A percentile compares a stretch with the other conserved stretches of the same genome.
Conservation (phyloP, 2,797 vertebrate species). For the Cyclura pinguis region DNA sequence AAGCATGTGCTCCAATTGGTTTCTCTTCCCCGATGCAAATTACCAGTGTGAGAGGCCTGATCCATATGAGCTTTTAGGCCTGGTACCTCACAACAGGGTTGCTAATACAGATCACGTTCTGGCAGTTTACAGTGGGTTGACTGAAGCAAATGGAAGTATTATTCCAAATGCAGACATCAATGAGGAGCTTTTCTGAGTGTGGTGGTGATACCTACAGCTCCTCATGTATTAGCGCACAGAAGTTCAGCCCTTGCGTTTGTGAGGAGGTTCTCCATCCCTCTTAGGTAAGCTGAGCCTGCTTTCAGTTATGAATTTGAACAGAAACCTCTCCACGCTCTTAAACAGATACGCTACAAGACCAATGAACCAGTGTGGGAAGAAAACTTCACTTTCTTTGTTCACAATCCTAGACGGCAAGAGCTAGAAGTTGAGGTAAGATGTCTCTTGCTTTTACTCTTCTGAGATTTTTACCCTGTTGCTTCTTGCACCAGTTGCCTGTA, state of each 20-base stretch:
- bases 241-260: neutral
- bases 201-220: neutral
- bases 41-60: neutral
- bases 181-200: neutral
- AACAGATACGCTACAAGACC: slow-evolving; percentile 92
- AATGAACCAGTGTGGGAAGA: slow-evolving; percentile 97
- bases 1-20: neutral
- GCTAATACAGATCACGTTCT: neutral
- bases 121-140: neutral
- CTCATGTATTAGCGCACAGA: neutral
- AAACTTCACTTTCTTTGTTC: slow-evolving; percentile 92
- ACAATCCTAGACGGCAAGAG: slow-evolving; percentile 91
- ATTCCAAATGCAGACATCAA: neutral
- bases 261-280: neutral
- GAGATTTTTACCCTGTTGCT: neutral
- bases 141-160: neutral
- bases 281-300: neutral
- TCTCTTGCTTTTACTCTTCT: slow-evolving; percentile 13
- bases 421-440: slow-evolving; percentile 91
- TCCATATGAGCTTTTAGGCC: neutral
- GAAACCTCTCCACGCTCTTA: neutral
- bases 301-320: neutral
- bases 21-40: neutral
- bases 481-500: neutral
- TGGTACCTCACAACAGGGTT: neutral